Evolutionary conservation across 2,888 invertebrate genomes (phyloP).

Genomic region (Drosophila setosimentum): DNA sequence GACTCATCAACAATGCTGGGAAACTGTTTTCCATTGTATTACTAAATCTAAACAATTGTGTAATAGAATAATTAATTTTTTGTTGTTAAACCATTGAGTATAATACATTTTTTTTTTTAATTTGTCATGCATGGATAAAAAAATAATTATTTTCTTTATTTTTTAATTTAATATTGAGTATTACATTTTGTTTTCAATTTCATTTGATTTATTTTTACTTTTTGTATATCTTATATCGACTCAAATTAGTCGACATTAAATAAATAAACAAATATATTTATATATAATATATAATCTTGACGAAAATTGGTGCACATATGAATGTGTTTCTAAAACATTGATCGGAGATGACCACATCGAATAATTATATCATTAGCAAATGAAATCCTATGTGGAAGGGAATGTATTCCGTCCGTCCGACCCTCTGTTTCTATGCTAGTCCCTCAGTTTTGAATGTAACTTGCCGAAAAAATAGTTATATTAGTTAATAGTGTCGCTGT

Average conservation of each 20-base stretch:
- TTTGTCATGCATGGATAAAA: background rate
- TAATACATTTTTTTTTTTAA: background rate
- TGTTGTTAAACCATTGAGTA: background rate
- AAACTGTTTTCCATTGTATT: background rate
- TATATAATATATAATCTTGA: too few relatives aligned
- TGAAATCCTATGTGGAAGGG: too few relatives aligned
- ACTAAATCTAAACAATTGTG: background rate
- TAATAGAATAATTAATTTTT: background rate
- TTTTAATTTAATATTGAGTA: background rate
- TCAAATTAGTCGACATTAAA: background rate
- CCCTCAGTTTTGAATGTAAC: too few relatives aligned
- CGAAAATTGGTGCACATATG: too few relatives aligned
- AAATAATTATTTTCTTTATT: background rate
- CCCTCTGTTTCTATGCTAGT: too few relatives aligned
- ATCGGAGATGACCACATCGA: too few relatives aligned
- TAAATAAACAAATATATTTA: too few relatives aligned
- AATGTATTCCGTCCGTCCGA: too few relatives aligned
- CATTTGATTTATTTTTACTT: background rate
- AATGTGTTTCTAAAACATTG: too few relatives aligned
- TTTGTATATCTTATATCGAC: background rate
- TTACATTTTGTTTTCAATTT: background rate
- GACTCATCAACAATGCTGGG: background rate
- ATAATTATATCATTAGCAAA: too few relatives aligned
- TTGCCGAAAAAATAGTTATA: too few relatives aligned
- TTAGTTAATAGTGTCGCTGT: too few relatives aligned